Evolutionary conservation across 1,140 invertebrate species (phyloP).

Genomic region (Atta colombica): DNA sequence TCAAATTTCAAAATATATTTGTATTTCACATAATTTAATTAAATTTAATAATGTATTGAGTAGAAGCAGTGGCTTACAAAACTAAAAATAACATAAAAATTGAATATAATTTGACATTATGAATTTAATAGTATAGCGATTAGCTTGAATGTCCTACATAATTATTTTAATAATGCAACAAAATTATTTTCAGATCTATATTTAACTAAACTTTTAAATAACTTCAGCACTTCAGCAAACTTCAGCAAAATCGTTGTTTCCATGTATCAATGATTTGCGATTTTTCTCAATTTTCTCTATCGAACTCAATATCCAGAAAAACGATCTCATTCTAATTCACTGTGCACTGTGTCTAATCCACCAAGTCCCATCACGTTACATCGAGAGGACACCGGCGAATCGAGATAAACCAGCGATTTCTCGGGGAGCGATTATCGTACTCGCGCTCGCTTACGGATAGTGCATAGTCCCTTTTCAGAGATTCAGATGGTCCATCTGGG

Average conservation of each 20-base stretch:
- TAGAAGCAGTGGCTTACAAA: too few relatives aligned
- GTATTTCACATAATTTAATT: not conserved
- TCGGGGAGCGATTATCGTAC: conserved; percentile 33
- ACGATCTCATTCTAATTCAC: not conserved
- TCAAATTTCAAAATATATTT: not conserved
- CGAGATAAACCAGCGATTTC: conserved; percentile 37
- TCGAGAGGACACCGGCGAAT: not conserved
- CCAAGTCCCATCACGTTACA: not conserved
- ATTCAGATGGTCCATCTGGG: conserved; percentile 71
- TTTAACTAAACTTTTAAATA: too few relatives aligned
- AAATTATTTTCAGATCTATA: too few relatives aligned
- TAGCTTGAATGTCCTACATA: too few relatives aligned
- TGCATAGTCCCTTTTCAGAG: conserved; percentile 66
- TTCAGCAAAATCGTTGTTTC: not conserved
- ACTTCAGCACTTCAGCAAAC: too few relatives aligned
- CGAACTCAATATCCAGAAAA: conserved; percentile 4
- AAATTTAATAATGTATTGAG: too few relatives aligned
- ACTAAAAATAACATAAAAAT: too few relatives aligned
- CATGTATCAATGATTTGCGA: not conserved
- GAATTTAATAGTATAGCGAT: too few relatives aligned
- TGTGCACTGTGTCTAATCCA: not conserved
- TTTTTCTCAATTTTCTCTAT: conserved; percentile 17
- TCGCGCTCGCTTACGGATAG: conserved; percentile 41
- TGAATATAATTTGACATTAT: too few relatives aligned
- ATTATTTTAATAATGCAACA: too few relatives aligned